Conservation (phyloP, 2,888 invertebrate genomes). For the Invenusta paracnida region DNA sequence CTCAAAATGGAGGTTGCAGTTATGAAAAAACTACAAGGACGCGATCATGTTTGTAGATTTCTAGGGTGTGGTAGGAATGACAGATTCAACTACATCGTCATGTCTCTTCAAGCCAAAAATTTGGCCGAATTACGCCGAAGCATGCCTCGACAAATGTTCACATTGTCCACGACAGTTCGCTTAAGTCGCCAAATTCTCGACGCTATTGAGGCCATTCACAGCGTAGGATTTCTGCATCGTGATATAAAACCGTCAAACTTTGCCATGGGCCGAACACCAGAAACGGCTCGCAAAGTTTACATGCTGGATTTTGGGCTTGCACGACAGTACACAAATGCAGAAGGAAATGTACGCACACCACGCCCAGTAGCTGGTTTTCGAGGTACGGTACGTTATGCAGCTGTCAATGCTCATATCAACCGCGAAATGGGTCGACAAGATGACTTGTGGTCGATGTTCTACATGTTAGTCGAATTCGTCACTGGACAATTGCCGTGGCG, state of each 20-base stretch:
- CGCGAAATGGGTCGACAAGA: constrained; percentile 99
- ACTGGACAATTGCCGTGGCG: constrained; percentile 96
- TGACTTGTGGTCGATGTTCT: constrained; percentile 96
- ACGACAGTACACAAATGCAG: constrained; percentile 87
- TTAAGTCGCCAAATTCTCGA: constrained; percentile 89
- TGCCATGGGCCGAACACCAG: constrained; percentile 87
- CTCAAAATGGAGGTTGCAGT: constrained; percentile 99
- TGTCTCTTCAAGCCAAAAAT: constrained; percentile 87
- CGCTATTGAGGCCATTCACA: constrained; percentile 86
- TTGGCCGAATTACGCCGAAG: constrained; percentile 88
- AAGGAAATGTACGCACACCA: constrained; percentile 89
- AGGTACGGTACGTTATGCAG: constrained; percentile 91
- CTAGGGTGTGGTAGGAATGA: constrained; percentile 98
- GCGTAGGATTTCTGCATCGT: too few species aligned
- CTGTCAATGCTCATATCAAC: constrained; percentile 97
- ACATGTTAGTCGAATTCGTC: constrained; percentile 98
- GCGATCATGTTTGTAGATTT: constrained; percentile 95
- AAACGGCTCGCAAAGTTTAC: constrained; percentile 78
- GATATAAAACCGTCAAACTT: constrained; percentile 99
- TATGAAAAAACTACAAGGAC: constrained; percentile 79
- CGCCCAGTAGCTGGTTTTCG: constrained; percentile 94
- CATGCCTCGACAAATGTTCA: constrained; percentile 88
- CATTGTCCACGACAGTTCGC: constrained; percentile 88
- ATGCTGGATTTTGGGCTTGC: constrained; percentile 99
- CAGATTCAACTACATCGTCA: constrained; percentile 97